Conservation (phyloP, 2,888 invertebrate genomes). For the Hydraecia micacea region DNA sequence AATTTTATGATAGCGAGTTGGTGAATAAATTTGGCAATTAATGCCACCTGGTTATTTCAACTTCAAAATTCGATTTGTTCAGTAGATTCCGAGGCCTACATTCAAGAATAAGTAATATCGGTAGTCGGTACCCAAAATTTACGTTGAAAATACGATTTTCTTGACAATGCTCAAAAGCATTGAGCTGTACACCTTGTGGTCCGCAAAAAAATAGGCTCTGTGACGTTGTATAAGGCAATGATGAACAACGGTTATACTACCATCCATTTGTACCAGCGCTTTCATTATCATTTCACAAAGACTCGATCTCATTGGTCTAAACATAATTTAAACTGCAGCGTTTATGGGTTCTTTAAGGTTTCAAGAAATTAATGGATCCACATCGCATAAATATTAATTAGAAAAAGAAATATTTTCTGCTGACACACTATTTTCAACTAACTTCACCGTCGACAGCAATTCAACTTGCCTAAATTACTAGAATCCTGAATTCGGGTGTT, state of each 20-base stretch:
- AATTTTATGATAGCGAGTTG: constrained; percentile 39
- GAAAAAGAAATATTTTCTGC: background rate
- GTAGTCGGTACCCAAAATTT: constrained; percentile 25
- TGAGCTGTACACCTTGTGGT: constrained; percentile 22
- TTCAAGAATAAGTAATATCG: constrained; percentile 40
- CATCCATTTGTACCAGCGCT: constrained; percentile 9
- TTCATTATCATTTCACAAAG: constrained; percentile 27
- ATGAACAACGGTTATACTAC: constrained; percentile 7
- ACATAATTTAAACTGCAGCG: background rate
- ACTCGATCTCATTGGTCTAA: background rate
- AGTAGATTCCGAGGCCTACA: constrained; percentile 17
- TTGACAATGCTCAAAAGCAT: constrained; percentile 31
- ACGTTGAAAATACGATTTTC: constrained; percentile 32
- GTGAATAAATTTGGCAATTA: constrained; percentile 58
- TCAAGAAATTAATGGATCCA: background rate
- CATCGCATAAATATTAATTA: background rate
- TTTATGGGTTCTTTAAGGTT: background rate
- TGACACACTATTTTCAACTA: background rate
- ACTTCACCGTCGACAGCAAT: background rate
- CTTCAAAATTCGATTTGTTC: constrained; percentile 45
- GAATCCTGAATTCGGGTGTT: background rate
- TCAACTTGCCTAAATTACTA: constrained; percentile 13
- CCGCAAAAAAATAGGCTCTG: constrained; percentile 36
- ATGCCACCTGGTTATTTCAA: constrained; percentile 39
- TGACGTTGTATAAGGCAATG: constrained; percentile 23